Percentiles rank a stretch among this genome's conserved stretches.
Evolutionary conservation across 1,140 invertebrate species (phyloP).

Genomic region (Dinoponera quadriceps): DNA sequence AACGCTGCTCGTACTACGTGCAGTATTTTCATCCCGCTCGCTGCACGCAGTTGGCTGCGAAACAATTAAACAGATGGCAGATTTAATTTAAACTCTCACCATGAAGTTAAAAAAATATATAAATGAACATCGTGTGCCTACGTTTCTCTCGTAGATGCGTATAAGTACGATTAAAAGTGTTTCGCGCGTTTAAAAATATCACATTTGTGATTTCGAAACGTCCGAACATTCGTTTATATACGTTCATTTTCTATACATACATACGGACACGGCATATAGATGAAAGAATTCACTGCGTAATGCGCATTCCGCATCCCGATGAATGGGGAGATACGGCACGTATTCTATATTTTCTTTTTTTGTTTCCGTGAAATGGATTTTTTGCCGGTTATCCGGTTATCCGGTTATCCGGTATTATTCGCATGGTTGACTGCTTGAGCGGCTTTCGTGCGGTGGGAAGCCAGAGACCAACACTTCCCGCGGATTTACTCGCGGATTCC

Average conservation of each 20-base stretch:
- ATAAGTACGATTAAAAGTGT: constrained; percentile 3
- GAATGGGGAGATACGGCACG: neutral
- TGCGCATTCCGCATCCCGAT: neutral
- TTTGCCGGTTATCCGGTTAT: neutral
- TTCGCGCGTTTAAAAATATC: neutral
- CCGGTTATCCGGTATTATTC: constrained; percentile 46
- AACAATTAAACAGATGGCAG: neutral
- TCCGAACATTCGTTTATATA: neutral
- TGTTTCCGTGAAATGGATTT: neutral
- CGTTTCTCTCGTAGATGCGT: neutral
- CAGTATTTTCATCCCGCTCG: neutral
- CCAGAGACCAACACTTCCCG: neutral
- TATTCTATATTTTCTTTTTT: neutral
- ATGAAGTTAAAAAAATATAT: constrained; percentile 5
- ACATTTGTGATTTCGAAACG: neutral
- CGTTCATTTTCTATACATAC: neutral
- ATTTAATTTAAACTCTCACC: constrained; percentile 2
- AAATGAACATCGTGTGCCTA: neutral
- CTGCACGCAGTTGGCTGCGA: neutral
- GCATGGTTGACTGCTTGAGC: constrained; percentile 16
- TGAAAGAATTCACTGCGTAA: neutral
- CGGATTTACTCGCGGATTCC: neutral
- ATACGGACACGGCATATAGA: neutral
- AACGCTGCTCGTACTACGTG: neutral
- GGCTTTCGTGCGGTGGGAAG: constrained; percentile 13